Evolutionary conservation across 2,113 vertebrate genomes (phyloP), one percentile per base, ranked within the genome.

Genomic region (Centropus unirufus): DNA sequence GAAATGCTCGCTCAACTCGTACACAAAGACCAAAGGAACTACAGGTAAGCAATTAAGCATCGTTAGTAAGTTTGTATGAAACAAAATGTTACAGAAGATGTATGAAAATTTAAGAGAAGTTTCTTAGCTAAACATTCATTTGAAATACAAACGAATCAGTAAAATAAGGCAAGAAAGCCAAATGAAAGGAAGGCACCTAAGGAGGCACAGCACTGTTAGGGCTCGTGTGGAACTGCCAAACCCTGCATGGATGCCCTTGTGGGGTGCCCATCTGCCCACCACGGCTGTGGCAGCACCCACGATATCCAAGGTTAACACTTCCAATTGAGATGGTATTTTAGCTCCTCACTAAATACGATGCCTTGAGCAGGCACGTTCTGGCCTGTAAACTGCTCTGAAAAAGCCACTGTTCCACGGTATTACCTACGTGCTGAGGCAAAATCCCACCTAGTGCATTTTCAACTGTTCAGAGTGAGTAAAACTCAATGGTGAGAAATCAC

Each of bases 51-150:
- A 49, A 83, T 87, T 89, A 81, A 87, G 85, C 54, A 7, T 32
- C 75, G 88, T 87, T 96, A 95, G 91, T 68, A 76, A 93, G 85
- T 77, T 64, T 14, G 8, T 21, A 59, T 19, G 63, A 61, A 78
- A 76, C 51, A 54, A 79, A 91, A 93, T 3, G 27, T 77, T 83
- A 84, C 0, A 44, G 30, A 75, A 72, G 16, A 72, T 26, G n/a
- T 32, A 64, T 19, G 58, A 49, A 68, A 52, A 94, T 62, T 18
- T 46, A 67, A 57, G 67, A 83, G 14, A 66, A 22, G 34, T 61
- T 83, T 47, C 67, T 62, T 47, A 86, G 85, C 78, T 77, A 44
- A 76, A 80, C 22, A 32, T 76, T 77, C 18, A 32, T 54, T 80
- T 83, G n/a, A 55, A 90, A 84, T 39, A 76, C 17, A 75, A 89